These are phyloP conservation scores for Drosophila kanapiae DNA, from an alignment of 1,140 invertebrate genomes.

Conservation along the genomic window DNA sequence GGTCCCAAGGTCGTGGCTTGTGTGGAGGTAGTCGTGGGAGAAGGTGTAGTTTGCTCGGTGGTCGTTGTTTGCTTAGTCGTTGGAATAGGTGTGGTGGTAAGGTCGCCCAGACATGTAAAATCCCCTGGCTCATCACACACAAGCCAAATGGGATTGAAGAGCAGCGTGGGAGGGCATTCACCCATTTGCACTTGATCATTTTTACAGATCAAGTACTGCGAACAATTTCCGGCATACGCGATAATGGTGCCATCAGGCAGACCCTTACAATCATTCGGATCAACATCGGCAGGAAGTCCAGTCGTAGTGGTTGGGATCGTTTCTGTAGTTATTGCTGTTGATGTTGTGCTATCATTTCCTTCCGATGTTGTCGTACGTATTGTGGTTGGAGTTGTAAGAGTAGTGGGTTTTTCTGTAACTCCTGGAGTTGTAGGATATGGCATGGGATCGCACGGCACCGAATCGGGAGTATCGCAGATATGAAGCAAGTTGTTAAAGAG, in stretches of 20 bases:
- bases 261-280: constrained; percentile 45
- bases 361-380: constrained; percentile 24
- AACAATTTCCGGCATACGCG: constrained; percentile 67
- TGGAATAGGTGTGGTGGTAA: constrained; percentile 54
- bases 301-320: constrained; percentile 35
- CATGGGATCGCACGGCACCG: constrained; percentile 45
- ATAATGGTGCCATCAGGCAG: constrained; percentile 25
- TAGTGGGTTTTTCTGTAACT: constrained; percentile 5
- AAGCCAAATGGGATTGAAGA: constrained; percentile 59
- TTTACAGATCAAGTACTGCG: constrained; percentile 55
- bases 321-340: constrained; percentile 20
- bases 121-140: constrained; percentile 63
- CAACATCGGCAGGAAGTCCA: constrained; percentile 52
- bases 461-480: constrained; percentile 69
- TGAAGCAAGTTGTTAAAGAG: constrained; percentile 52
- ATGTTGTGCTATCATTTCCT: constrained; percentile 13
- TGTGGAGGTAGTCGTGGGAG: constrained; percentile 22
- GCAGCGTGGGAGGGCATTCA: constrained; percentile 37
- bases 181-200: constrained; percentile 44
- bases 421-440: constrained; percentile 48
- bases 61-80: constrained; percentile 44
- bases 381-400: constrained; percentile 6
- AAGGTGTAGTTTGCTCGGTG: constrained; percentile 28
- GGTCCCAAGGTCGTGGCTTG: constrained; percentile 52
- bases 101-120: constrained; percentile 57